phyloP scores from a whole-genome alignment of 92 coral and sea anemone species.

The Epizoanthus ramosus region DNA sequence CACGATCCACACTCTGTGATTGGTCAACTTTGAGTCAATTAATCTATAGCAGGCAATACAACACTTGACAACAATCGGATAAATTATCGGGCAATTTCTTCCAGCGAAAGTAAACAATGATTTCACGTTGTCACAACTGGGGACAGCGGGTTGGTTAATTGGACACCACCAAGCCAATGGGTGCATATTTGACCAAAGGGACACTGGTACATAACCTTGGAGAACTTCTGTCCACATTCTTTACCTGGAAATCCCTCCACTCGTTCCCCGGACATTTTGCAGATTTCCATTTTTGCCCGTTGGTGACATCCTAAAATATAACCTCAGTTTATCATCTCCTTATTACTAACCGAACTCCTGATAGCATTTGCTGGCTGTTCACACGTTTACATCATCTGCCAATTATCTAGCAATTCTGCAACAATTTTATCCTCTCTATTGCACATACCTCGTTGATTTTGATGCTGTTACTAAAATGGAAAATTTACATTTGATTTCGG shows the following conservation, averaged over 20 bases:
- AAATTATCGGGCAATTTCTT: constrained; percentile 64
- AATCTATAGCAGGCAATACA: constrained; percentile 83
- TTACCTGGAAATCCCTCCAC: constrained; percentile 6
- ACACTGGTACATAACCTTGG: not conserved
- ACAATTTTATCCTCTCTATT: no score
- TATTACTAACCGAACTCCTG: no score
- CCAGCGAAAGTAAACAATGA: constrained; percentile 38
- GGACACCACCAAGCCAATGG: constrained; percentile 23
- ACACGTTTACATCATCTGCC: no score
- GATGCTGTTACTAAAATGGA: not conserved
- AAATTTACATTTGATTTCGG: not conserved
- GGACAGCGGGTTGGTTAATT: constrained; percentile 7
- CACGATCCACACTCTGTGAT: constrained; percentile 79
- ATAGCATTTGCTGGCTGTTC: no score
- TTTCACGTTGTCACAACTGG: constrained; percentile 25
- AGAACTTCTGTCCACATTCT: no score
- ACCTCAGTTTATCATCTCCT: not conserved
- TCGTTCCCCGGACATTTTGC: not conserved
- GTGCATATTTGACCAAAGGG: constrained; percentile 13
- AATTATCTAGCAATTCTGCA: no score
- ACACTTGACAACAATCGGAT: constrained; percentile 80
- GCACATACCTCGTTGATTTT: no score
- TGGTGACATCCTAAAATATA: not conserved
- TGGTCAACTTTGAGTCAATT: constrained; percentile 77
- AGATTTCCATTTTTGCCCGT: not conserved